phyloP scores from a whole-genome alignment of 35 echinoderm and acorn worm species.

The Diadema setosum region DNA sequence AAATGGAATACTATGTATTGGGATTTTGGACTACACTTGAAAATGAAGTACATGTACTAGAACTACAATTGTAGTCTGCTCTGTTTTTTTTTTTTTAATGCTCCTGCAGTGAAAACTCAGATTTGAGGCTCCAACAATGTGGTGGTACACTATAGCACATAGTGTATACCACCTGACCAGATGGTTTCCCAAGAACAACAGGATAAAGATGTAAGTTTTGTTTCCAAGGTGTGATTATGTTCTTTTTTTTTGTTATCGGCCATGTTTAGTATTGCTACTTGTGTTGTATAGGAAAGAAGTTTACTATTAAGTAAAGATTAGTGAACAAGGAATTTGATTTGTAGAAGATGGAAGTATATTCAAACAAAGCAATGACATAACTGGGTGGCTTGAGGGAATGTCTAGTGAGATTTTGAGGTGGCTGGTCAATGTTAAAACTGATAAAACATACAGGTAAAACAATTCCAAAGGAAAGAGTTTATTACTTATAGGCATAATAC shows the following conservation, averaged over 20 bases:
- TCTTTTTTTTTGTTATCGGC: neutral
- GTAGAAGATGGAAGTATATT: neutral
- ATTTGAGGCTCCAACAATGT: slow-evolving; percentile 43
- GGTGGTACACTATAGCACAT: slow-evolving; percentile 87
- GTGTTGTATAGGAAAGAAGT: too few relatives aligned
- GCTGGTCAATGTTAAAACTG: too few relatives aligned
- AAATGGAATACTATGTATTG: neutral
- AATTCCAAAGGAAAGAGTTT: too few relatives aligned
- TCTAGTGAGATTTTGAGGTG: too few relatives aligned
- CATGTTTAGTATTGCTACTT: too few relatives aligned
- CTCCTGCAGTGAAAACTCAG: neutral
- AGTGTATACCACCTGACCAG: slow-evolving; percentile 75
- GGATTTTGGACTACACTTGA: neutral
- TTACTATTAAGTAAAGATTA: neutral
- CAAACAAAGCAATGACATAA: neutral
- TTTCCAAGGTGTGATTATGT: neutral
- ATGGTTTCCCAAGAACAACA: slow-evolving; percentile 94
- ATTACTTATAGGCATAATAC: too few relatives aligned
- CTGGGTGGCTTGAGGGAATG: too few relatives aligned
- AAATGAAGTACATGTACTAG: neutral
- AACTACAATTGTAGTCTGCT: neutral
- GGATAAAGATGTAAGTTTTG: slow-evolving; percentile 87
- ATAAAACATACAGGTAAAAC: too few relatives aligned
- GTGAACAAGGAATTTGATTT: neutral
- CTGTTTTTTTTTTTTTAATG: neutral